Percentiles rank a stretch among this genome's conserved stretches.
Evolutionary conservation across 2,113 vertebrate genomes (phyloP).

Genomic region (Calypte anna): DNA sequence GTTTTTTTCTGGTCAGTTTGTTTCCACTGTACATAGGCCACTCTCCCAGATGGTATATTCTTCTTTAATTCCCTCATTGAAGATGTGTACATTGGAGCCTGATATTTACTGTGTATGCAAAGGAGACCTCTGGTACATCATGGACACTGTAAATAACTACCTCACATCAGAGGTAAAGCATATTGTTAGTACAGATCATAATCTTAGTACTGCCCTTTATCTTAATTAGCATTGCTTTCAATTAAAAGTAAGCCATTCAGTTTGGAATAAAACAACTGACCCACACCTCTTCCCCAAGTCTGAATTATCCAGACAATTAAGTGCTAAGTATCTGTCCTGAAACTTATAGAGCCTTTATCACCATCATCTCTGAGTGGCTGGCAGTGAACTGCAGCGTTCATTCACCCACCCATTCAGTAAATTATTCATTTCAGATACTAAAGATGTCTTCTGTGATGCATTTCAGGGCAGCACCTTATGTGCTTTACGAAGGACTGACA

Average conservation of each 20-base stretch:
- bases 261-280: slow-evolving; percentile 36
- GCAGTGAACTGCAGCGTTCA: slow-evolving; percentile 11
- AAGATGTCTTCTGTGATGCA: slow-evolving; percentile 45
- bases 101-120: not conserved
- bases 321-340: slow-evolving; percentile 17
- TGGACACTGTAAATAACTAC: slow-evolving; percentile 19
- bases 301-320: slow-evolving; percentile 61
- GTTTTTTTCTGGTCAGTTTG: not conserved
- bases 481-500: not conserved
- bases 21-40: not conserved
- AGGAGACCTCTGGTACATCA: not conserved
- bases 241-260: slow-evolving; percentile 41
- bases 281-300: slow-evolving; percentile 24
- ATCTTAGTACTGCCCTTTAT: slow-evolving; percentile 22
- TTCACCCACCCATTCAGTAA: slow-evolving; percentile 41
- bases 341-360: slow-evolving; percentile 35
- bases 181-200: not conserved
- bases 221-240: slow-evolving; percentile 60
- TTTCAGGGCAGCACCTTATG: slow-evolving; percentile 39
- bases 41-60: not conserved
- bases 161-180: not conserved
- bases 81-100: not conserved
- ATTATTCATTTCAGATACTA: slow-evolving; percentile 55
- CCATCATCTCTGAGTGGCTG: not conserved
- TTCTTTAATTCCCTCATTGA: not conserved